phyloP scores from a whole-genome alignment of 2,113 vertebrate genomes.

The Platanista minor region DNA sequence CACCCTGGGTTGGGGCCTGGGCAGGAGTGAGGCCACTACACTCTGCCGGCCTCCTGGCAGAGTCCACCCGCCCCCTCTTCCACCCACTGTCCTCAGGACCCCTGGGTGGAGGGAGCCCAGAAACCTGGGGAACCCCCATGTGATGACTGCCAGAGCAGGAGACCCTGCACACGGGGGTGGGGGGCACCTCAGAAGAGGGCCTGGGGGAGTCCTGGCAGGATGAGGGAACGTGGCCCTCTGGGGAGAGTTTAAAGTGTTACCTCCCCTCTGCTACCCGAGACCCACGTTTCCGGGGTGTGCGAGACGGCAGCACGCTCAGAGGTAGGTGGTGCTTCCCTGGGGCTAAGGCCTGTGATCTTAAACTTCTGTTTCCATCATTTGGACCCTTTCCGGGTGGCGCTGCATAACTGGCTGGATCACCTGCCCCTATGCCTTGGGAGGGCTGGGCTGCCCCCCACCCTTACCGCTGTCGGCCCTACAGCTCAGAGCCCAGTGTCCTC shows the following conservation, averaged over 20 bases:
- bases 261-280: background rate
- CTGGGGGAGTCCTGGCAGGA: background rate
- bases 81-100: background rate
- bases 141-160: background rate
- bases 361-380: fast-evolving
- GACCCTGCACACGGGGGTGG: background rate
- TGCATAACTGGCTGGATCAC: fast-evolving
- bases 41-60: background rate
- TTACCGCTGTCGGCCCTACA: background rate
- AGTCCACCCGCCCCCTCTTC: background rate
- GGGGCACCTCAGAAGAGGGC: background rate
- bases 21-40: background rate
- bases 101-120: background rate
- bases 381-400: background rate
- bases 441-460: background rate
- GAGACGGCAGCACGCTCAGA: background rate
- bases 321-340: background rate
- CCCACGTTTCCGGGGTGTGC: background rate
- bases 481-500: background rate
- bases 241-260: background rate
- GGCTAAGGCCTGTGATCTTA: background rate
- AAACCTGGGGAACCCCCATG: background rate
- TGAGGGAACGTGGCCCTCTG: fast-evolving
- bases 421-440: background rate
- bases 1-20: background rate